Conservation (phyloP, 2,888 invertebrate species). For the Eurytoma adleriae region DNA sequence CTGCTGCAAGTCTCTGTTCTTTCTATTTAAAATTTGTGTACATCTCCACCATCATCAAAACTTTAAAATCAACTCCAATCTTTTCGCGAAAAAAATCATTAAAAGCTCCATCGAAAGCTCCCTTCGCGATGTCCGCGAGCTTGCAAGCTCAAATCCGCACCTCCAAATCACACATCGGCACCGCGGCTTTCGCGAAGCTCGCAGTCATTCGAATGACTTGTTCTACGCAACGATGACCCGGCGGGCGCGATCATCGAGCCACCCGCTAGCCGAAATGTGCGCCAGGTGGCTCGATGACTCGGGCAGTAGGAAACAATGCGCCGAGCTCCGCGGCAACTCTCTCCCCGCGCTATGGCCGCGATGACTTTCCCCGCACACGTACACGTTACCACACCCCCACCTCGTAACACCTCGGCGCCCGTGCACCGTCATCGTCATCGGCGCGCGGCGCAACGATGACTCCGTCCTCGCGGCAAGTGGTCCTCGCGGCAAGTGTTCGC, state of each 20-base stretch:
- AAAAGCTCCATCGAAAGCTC: neutral
- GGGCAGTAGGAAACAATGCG: slow-evolving; percentile 55
- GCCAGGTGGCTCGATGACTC: slow-evolving; percentile 45
- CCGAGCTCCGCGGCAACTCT: slow-evolving; percentile 13
- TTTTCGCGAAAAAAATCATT: neutral
- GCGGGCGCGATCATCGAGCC: slow-evolving; percentile 20
- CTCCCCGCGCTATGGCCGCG: neutral
- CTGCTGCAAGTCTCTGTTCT: too few relatives aligned
- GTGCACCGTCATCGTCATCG: slow-evolving; percentile 18
- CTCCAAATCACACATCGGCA: neutral
- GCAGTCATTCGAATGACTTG: neutral
- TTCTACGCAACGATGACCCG: neutral
- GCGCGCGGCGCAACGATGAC: neutral
- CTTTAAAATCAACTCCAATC: too few relatives aligned
- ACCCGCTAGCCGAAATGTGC: slow-evolving; percentile 1
- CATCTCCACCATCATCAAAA: too few relatives aligned
- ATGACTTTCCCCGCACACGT: slow-evolving; percentile 1
- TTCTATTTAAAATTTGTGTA: too few relatives aligned
- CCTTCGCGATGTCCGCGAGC: too few relatives aligned
- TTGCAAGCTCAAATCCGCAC: too few relatives aligned
- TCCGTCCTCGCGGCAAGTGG: neutral
- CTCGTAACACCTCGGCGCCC: neutral
- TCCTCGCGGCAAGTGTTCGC: neutral
- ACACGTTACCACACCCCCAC: neutral
- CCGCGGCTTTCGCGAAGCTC: neutral